phyloP scores from a whole-genome alignment of 2,113 vertebrate genomes.

The Anthoscopus minutus region DNA sequence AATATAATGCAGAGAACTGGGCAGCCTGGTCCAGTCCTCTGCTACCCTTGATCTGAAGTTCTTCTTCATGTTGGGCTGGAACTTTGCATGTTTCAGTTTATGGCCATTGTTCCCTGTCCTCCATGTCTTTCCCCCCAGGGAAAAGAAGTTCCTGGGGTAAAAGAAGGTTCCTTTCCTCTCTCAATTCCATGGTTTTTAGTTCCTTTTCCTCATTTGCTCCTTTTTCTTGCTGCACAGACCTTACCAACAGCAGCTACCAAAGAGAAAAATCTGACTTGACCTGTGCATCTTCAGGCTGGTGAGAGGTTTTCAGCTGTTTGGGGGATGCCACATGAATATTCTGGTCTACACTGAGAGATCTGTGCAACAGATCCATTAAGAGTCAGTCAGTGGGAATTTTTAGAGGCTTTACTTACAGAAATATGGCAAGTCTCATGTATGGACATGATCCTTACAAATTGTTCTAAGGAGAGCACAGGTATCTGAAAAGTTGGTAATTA shows the following conservation, averaged over 20 bases:
- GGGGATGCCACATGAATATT: accelerated
- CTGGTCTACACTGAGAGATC: not conserved
- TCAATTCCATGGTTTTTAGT: accelerated
- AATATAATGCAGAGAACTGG: not conserved
- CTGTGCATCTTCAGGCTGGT: not conserved
- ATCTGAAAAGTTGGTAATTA: not conserved
- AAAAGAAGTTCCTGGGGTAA: too few species aligned
- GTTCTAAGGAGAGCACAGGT: not conserved
- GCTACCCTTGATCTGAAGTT: not conserved
- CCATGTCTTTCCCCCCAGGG: not conserved
- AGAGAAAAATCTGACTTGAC: not conserved
- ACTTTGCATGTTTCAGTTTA: not conserved
- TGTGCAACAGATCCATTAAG: accelerated
- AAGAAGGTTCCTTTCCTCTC: not conserved
- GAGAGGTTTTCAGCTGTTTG: not conserved
- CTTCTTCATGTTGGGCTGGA: not conserved
- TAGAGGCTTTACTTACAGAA: not conserved
- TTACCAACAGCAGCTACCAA: not conserved
- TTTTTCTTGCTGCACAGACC: not conserved
- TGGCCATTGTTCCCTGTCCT: not conserved
- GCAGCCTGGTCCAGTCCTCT: not conserved
- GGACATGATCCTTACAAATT: not conserved
- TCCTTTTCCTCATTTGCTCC: not conserved
- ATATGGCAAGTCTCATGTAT: not conserved
- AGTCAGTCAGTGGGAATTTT: not conserved